A percentile compares a stretch with the other conserved stretches of the same genome.
These are phyloP conservation scores for Anser brachyrhynchus DNA, from an alignment of 2,113 vertebrate species.

Conservation along the genomic window DNA sequence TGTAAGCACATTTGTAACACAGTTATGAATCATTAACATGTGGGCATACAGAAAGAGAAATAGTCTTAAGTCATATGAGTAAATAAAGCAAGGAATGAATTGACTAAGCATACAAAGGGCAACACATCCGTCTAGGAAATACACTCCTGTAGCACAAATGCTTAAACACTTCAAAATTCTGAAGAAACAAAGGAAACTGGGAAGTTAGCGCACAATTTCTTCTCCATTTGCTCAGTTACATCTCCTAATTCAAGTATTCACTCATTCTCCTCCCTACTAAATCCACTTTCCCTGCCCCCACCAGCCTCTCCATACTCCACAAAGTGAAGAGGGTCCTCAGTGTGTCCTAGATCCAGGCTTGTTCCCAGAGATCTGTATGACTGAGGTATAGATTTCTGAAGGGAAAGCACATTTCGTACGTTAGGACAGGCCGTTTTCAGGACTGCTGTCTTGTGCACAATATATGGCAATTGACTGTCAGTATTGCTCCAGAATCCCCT, in stretches of 20 bases:
- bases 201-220: neutral
- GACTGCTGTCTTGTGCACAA: neutral
- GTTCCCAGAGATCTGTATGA: slow-evolving; percentile 37
- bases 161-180: neutral
- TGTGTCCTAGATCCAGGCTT: slow-evolving; percentile 35
- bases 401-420: slow-evolving; percentile 42
- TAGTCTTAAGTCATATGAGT: neutral
- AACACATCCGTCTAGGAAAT: neutral
- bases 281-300: slow-evolving; percentile 36
- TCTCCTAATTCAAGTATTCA: neutral
- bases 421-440: slow-evolving; percentile 38
- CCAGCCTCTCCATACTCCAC: slow-evolving; percentile 45
- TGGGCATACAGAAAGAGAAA: neutral
- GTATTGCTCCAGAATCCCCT: neutral
- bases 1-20: slow-evolving; percentile 23
- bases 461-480: slow-evolving; percentile 11
- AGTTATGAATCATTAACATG: slow-evolving; percentile 29
- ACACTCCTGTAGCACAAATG: neutral
- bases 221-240: neutral
- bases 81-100: neutral
- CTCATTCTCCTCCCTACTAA: slow-evolving; percentile 17
- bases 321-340: slow-evolving; percentile 38
- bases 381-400: slow-evolving; percentile 61
- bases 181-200: neutral
- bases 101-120: neutral